A percentile compares a stretch with the other conserved stretches of the same genome.
Conservation (phyloP, 2,797 vertebrate species). For the Rhodeus uyekii region DNA sequence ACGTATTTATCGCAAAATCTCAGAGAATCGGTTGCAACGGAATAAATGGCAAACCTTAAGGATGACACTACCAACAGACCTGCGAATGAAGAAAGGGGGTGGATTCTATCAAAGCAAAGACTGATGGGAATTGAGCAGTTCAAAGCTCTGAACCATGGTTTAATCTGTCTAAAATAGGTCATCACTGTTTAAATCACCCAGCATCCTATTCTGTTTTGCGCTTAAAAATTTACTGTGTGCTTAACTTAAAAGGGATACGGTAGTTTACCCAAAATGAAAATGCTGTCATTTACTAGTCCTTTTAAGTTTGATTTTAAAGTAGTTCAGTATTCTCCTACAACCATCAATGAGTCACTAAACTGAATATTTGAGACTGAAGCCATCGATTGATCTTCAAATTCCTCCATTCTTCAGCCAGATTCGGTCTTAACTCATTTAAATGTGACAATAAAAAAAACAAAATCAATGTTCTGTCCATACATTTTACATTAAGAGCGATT, state of each 20-base stretch:
- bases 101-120: conserved; percentile 34
- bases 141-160: conserved; percentile 30
- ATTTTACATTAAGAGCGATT: conserved; percentile 7
- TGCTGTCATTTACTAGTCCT: background rate
- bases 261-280: background rate
- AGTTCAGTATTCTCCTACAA: conserved; percentile 20
- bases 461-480: background rate
- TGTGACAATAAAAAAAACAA: conserved; percentile 29
- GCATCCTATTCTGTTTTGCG: conserved; percentile 17
- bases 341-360: conserved; percentile 9
- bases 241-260: background rate
- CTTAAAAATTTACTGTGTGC: conserved; percentile 25
- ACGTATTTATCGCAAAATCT: conserved; percentile 21
- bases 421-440: conserved; percentile 34
- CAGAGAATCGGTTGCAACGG: background rate
- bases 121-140: conserved; percentile 37
- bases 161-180: conserved; percentile 31
- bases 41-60: conserved; percentile 15
- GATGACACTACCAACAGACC: conserved; percentile 25
- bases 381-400: background rate
- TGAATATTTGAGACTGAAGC: background rate
- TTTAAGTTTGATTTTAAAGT: conserved; percentile 5
- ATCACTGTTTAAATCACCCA: conserved; percentile 18
- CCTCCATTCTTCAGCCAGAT: conserved; percentile 5
- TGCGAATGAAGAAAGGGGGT: background rate